A percentile compares a stretch with the other conserved stretches of the same genome.
Conservation (phyloP, 2,888 invertebrate genomes). For the Acanthosepion esculentum region DNA sequence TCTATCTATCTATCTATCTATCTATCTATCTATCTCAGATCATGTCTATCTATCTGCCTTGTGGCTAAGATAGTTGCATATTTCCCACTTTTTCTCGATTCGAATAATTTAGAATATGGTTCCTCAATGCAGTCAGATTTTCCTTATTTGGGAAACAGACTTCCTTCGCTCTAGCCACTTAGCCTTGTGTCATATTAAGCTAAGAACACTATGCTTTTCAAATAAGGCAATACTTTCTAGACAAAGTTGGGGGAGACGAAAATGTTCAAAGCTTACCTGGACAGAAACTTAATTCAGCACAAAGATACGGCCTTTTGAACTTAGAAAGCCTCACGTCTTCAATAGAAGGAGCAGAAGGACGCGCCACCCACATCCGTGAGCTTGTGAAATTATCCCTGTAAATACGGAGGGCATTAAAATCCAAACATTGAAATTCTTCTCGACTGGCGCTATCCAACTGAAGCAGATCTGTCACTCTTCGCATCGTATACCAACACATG, state of each 20-base stretch:
- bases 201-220: no score
- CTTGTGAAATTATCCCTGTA: not conserved
- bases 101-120: no score
- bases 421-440: not conserved
- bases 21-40: no score
- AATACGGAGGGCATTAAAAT: not conserved
- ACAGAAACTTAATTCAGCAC: not conserved
- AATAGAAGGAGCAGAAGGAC: not conserved
- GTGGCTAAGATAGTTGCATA: no score
- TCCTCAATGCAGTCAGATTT: no score
- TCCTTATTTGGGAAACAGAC: no score
- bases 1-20: no score
- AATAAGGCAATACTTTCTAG: no score
- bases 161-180: no score
- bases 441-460: not conserved
- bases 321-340: not conserved
- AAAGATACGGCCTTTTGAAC: not conserved
- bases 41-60: no score
- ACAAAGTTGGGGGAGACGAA: not conserved
- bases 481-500: not conserved
- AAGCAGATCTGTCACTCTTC: not conserved
- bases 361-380: not conserved
- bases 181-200: no score
- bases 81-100: no score
- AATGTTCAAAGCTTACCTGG: not conserved